Evolutionary conservation across 2,113 vertebrate genomes (phyloP).

Genomic region (Oxyura jamaicensis): DNA sequence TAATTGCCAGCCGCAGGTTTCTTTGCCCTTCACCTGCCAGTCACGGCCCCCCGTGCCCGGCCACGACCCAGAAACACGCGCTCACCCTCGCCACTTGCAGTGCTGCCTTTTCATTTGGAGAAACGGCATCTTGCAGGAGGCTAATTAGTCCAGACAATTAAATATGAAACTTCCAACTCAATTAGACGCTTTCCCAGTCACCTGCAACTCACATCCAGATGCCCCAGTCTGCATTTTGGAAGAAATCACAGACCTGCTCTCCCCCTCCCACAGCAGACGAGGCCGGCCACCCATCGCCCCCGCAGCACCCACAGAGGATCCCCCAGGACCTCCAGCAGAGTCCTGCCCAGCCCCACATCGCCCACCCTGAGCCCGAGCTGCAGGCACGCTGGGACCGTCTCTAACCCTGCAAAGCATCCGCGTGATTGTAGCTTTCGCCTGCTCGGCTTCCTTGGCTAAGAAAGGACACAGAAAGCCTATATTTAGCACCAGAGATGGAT

Average conservation of each 20-base stretch:
- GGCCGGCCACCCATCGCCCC: not conserved
- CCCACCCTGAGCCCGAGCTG: not conserved
- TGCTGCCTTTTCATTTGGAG: not conserved
- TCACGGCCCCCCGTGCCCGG: rapidly evolving
- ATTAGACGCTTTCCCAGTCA: not conserved
- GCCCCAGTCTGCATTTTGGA: not conserved
- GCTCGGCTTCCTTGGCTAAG: not conserved
- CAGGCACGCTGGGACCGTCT: not conserved
- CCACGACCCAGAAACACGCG: rapidly evolving
- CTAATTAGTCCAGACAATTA: conserved; percentile 19
- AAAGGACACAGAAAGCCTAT: not conserved
- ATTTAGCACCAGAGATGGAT: not conserved
- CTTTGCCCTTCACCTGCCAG: not conserved
- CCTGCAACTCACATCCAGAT: not conserved
- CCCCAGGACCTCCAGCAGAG: not conserved
- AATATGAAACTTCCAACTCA: conserved; percentile 20
- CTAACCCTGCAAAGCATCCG: not conserved
- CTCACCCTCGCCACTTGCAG: not conserved
- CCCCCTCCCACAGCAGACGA: no score
- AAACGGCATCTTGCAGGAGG: not conserved
- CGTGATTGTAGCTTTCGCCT: not conserved
- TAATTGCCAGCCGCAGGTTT: rapidly evolving
- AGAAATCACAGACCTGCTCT: not conserved
- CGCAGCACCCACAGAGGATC: rapidly evolving
- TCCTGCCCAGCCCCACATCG: no score